A percentile compares a stretch with the other conserved stretches of the same genome.
phyloP scores from a whole-genome alignment of 2,797 vertebrate species.

The Coranthus polyacanthus region DNA sequence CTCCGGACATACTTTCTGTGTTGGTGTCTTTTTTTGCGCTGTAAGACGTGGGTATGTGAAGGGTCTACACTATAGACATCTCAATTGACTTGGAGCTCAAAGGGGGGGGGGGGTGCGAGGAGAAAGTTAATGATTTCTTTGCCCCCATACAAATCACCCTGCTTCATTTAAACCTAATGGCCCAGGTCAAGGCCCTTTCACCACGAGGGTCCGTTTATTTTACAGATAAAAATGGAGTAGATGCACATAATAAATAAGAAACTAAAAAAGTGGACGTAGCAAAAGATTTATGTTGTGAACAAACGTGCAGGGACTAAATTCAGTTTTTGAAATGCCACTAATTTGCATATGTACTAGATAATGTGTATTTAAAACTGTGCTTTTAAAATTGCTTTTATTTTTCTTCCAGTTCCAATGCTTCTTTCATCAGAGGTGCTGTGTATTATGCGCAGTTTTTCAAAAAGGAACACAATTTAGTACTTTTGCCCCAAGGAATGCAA shows the following conservation, averaged over 20 bases:
- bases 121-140: conserved; percentile 34
- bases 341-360: background rate
- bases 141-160: conserved; percentile 57
- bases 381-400: background rate
- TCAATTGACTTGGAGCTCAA: conserved; percentile 51
- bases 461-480: background rate
- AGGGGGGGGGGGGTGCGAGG: conserved; percentile 32
- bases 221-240: background rate
- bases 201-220: conserved; percentile 1
- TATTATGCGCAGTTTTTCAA: background rate
- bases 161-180: conserved; percentile 49
- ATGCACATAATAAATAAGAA: too few species aligned
- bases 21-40: background rate
- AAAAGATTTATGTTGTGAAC: too few species aligned
- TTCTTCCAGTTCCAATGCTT: too few species aligned
- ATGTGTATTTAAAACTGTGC: background rate
- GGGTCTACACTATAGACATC: too few species aligned
- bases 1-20: background rate
- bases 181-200: conserved; percentile 15
- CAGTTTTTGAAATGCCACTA: conserved; percentile 3
- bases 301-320: too few species aligned
- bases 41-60: background rate
- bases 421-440: background rate
- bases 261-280: too few species aligned
- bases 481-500: background rate